Evolutionary conservation across 2,113 vertebrate species (phyloP), one percentile per base, ranked within the genome.

Genomic region (Aplodontia rufa): DNA sequence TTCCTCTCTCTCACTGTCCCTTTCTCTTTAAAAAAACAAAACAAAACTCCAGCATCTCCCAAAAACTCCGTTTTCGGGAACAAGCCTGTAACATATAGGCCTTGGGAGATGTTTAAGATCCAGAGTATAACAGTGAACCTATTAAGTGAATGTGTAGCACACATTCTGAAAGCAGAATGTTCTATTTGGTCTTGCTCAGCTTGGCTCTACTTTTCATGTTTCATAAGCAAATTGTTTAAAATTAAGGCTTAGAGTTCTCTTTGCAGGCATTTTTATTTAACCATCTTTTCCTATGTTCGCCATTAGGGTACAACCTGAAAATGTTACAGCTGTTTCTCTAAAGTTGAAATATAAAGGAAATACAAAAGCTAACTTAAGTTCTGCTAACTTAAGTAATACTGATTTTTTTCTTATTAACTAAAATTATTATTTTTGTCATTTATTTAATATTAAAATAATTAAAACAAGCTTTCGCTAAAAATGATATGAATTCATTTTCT

Each of bases 281-380:
- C 1, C 22, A 6, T 14, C 3, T 35, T 72, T 51, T 55, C 26
- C 14, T 72, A 2, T 72, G 47, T 93, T 90, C n/a, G 35, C 17
- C 45, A 45, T 66, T 90, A 35, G 72, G 42, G 42, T 62, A 49
- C 20, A 40, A n/a, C 6, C n/a, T 92, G 35, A 72, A 55, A 91
- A 74, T 19, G 62, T 78, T 5, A 17, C 13, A 71, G 72, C 32
- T 71, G 1, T 60, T 72, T 76, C 79, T 93, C 53, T 16, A 49
- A 79, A 84, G 55, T 71, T 94, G 53, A 90, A 78, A 72, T 80
- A 55, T 42, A 86, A 89, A 86, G 9, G n/a, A 92, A 85, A 42
- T 72, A 75, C 42, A 71, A 85, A 88, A 80, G 9, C n/a, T n/a
- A n/a, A n/a, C n/a, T n/a, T n/a, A 75, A 55, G 45, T 68, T 94